A percentile compares a stretch with the other conserved stretches of the same genome.
These are phyloP conservation scores for Hemibagrus wyckioides DNA, from an alignment of 2,113 vertebrate genomes.

Conservation along the genomic window DNA sequence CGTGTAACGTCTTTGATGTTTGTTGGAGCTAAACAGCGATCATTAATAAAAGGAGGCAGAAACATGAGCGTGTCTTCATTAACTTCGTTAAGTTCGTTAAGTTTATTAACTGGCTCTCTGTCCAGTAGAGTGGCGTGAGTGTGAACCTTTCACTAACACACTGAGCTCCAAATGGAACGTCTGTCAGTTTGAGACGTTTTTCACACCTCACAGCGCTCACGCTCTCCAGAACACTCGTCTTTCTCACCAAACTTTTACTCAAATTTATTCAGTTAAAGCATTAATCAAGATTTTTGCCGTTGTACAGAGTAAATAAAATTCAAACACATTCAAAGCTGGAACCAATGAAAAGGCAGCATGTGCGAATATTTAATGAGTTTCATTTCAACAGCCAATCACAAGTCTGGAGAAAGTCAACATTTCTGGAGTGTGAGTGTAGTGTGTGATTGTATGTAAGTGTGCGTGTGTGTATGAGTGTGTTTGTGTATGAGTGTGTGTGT, in stretches of 20 bases:
- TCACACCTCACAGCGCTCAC: not conserved
- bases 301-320: not conserved
- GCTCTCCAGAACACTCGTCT: too few relatives aligned
- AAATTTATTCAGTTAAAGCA: too few relatives aligned
- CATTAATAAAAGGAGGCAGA: not conserved
- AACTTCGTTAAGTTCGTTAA: too few relatives aligned
- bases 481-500: too few relatives aligned
- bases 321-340: not conserved
- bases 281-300: too few relatives aligned
- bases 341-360: not conserved
- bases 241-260: too few relatives aligned
- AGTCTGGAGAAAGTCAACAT: not conserved
- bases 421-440: not conserved
- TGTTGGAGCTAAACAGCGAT: not conserved
- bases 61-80: not conserved
- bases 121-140: too few relatives aligned
- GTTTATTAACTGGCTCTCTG: too few relatives aligned
- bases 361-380: not conserved
- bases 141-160: too few relatives aligned
- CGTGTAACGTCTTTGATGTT: too few relatives aligned
- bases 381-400: not conserved
- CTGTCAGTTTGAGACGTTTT: not conserved
- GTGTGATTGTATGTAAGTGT: too few relatives aligned
- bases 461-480: too few relatives aligned
- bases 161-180: not conserved